These are phyloP conservation scores for Dermatemys mawii DNA, from an alignment of 2,113 vertebrate genomes.

Conservation along the genomic window DNA sequence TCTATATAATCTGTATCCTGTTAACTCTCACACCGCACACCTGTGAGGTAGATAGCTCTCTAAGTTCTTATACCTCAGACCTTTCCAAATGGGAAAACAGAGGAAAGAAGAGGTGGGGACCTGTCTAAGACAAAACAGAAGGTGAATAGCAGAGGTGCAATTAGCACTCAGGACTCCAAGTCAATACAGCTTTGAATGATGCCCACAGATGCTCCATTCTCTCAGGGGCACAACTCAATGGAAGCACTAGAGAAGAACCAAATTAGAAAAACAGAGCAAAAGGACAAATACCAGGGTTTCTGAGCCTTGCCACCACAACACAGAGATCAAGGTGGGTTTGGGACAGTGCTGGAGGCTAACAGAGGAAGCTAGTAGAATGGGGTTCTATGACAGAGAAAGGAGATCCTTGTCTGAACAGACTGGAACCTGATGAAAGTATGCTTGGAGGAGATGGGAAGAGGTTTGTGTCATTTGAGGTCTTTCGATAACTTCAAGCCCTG, in stretches of 20 bases:
- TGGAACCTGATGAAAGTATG: neutral
- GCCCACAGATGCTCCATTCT: too few relatives aligned
- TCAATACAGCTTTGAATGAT: too few relatives aligned
- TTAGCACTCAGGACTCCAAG: neutral
- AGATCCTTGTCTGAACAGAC: neutral
- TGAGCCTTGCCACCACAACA: neutral
- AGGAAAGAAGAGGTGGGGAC: neutral
- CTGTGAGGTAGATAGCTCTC: neutral
- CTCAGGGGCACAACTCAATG: too few relatives aligned
- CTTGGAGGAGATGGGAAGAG: neutral
- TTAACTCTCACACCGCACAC: neutral
- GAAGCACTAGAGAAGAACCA: neutral
- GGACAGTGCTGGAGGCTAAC: neutral
- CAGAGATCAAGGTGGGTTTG: neutral
- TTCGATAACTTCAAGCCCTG: neutral
- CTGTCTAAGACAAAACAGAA: neutral
- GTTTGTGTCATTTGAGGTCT: neutral
- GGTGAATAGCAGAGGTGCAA: neutral
- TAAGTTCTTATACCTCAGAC: neutral
- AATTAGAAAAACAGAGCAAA: neutral
- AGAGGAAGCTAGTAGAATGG: neutral
- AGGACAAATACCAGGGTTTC: neutral
- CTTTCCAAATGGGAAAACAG: neutral
- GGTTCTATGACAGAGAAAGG: neutral
- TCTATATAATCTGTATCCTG: neutral